Conservation (phyloP, 2,113 vertebrate genomes). For the Tenrec ecaudatus region DNA sequence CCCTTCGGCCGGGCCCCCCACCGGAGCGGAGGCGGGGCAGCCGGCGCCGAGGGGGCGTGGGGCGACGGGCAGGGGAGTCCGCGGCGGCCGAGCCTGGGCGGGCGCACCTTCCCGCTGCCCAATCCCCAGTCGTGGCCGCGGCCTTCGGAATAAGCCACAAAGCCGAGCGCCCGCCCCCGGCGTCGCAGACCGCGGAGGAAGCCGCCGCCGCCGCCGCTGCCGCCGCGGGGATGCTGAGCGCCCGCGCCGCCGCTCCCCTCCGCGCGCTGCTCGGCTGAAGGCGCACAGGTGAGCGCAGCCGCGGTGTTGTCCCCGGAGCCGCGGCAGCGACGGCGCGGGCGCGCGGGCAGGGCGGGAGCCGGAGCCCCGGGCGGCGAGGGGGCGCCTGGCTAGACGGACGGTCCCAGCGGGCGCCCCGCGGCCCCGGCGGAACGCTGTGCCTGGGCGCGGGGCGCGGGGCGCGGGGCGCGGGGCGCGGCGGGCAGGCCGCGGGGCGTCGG, state of each 20-base stretch:
- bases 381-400: neutral
- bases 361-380: neutral
- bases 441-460: neutral
- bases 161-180: slow-evolving; percentile 66
- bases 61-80: neutral
- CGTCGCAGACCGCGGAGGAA: slow-evolving; percentile 61
- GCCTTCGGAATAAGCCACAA: slow-evolving; percentile 78
- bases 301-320: neutral
- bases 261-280: slow-evolving; percentile 62
- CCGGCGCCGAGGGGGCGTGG: slow-evolving; percentile 34
- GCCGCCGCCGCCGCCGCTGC: neutral
- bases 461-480: slow-evolving; percentile 6
- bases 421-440: slow-evolving; percentile 62
- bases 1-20: neutral
- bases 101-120: slow-evolving; percentile 59
- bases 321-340: neutral
- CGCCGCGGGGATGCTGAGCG: slow-evolving; percentile 64
- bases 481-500: slow-evolving; percentile 66
- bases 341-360: neutral
- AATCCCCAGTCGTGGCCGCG: slow-evolving; percentile 69
- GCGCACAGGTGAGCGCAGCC: slow-evolving; percentile 74
- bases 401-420: neutral
- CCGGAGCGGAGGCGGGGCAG: neutral
- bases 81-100: slow-evolving; percentile 64
- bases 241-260: slow-evolving; percentile 39